phyloP scores from a whole-genome alignment of 2,113 vertebrate genomes.

The Phylloscopus trochilus region DNA sequence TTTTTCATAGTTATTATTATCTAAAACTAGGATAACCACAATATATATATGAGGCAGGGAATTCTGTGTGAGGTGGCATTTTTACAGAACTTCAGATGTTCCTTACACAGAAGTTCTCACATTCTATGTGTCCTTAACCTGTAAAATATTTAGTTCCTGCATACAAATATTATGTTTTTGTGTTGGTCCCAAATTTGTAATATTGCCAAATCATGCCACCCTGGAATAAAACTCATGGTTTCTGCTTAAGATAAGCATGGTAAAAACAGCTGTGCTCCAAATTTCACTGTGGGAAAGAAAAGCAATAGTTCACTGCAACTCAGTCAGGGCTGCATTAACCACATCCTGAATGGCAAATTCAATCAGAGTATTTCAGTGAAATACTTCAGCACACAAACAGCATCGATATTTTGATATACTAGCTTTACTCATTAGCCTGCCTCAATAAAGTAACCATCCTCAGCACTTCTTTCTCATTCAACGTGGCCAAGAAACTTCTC shows the following conservation, averaged over 20 bases:
- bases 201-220: background rate
- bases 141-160: background rate
- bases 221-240: background rate
- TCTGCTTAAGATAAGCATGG: background rate
- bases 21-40: background rate
- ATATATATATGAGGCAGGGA: background rate
- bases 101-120: background rate
- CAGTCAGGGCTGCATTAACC: background rate
- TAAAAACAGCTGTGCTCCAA: background rate
- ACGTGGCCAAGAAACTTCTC: background rate
- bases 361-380: background rate
- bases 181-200: background rate
- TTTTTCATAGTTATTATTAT: background rate
- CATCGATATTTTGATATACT: background rate
- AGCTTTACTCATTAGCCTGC: background rate
- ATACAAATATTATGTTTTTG: background rate
- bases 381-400: background rate
- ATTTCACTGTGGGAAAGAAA: background rate
- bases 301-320: background rate
- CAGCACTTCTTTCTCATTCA: background rate
- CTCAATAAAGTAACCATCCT: background rate
- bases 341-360: background rate
- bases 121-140: background rate
- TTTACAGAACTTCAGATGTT: background rate
- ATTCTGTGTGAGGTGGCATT: background rate